Evolutionary conservation across 2,888 invertebrate genomes (phyloP).

Genomic region (Uropetala carovei): DNA sequence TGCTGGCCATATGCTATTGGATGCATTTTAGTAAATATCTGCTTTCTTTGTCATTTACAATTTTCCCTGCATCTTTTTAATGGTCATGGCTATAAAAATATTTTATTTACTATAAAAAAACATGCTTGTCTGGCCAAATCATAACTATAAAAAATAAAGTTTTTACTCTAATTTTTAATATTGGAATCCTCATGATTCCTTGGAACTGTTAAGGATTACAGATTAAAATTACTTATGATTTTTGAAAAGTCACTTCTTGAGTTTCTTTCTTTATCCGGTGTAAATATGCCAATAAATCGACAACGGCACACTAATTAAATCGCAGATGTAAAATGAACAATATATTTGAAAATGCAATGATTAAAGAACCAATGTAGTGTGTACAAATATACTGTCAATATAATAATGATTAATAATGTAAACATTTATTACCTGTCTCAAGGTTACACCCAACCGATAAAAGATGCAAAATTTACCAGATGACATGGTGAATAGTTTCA

Average conservation of each 20-base stretch:
- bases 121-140: too few species aligned
- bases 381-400: not conserved
- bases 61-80: too few species aligned
- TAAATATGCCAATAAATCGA: not conserved
- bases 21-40: too few species aligned
- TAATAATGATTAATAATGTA: not conserved
- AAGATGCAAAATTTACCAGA: not conserved
- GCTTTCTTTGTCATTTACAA: too few species aligned
- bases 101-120: too few species aligned
- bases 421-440: slow-evolving; percentile 53
- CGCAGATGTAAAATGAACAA: not conserved
- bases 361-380: not conserved
- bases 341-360: not conserved
- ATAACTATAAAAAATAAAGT: too few species aligned
- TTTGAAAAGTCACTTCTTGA: not conserved
- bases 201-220: too few species aligned
- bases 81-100: too few species aligned
- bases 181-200: too few species aligned
- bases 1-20: not conserved
- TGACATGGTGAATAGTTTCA: not conserved
- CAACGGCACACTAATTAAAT: too few species aligned
- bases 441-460: slow-evolving; percentile 13
- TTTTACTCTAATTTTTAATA: too few species aligned
- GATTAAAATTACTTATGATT: too few species aligned
- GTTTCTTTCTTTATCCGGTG: not conserved